Conservation (phyloP, 2,113 vertebrate genomes). For the Ceyx cyanopectus region DNA sequence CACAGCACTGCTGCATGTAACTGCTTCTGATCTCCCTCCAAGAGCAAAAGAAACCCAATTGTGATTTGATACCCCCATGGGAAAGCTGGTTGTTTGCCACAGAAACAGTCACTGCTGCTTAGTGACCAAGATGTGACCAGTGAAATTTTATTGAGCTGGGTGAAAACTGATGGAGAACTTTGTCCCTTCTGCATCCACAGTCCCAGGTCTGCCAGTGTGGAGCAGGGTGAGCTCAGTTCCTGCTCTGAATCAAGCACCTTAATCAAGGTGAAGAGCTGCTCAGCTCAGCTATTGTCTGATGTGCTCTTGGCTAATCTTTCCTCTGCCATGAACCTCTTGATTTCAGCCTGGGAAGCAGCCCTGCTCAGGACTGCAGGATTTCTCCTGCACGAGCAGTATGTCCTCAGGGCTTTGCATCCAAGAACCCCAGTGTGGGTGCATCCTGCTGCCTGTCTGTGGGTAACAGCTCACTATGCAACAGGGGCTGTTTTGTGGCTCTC, state of each 20-base stretch:
- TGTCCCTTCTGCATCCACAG: not conserved
- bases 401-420: not conserved
- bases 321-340: not conserved
- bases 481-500: not conserved
- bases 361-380: not conserved
- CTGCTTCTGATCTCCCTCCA: not conserved
- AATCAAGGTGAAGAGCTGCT: not conserved
- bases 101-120: not conserved
- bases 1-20: not conserved
- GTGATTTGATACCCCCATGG: not conserved
- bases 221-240: not conserved
- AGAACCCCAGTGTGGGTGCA: not conserved
- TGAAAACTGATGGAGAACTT: not conserved
- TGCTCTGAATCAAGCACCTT: not conserved
- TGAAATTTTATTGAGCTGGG: not conserved
- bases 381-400: not conserved
- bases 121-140: not conserved
- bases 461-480: not conserved
- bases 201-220: not conserved
- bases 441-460: not conserved
- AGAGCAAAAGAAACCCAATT: not conserved
- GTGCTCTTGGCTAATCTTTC: not conserved
- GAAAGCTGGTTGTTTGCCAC: not conserved
- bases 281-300: rapidly evolving
- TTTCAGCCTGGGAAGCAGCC: not conserved